Evolutionary conservation across 2,113 vertebrate genomes (phyloP).

Genomic region (Osmerus eperlanus): DNA sequence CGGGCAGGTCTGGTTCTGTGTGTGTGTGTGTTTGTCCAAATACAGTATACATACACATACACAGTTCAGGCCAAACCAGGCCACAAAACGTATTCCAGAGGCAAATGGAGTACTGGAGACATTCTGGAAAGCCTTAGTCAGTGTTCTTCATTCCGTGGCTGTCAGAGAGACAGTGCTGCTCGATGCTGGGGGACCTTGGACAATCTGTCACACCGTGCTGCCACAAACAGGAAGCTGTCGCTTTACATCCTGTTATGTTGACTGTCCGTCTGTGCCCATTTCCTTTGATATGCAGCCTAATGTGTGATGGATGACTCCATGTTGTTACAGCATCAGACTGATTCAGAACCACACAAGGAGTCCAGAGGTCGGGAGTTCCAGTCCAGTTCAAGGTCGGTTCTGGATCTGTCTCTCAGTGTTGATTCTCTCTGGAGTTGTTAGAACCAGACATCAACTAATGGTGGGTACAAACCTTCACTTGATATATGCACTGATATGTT

Average conservation of each 20-base stretch:
- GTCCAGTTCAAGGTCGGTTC: no score
- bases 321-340: neutral
- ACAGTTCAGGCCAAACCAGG: no score
- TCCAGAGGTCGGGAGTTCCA: no score
- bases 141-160: no score
- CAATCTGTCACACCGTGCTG: neutral
- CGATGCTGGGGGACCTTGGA: neutral
- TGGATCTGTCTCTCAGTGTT: neutral
- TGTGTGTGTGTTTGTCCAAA: no score
- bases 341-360: neutral
- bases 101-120: no score
- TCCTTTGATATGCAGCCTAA: neutral
- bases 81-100: no score
- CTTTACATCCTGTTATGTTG: neutral
- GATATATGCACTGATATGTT: neutral
- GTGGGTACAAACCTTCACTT: no score
- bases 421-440: neutral
- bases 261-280: neutral
- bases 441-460: no score
- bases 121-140: no score
- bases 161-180: neutral
- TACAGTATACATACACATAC: no score
- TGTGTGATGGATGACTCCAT: neutral
- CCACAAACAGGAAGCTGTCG: slow-evolving; percentile 1
- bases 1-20: no score